These are phyloP conservation scores for Rattus rattus DNA, from an alignment of 2,113 vertebrate genomes.

Conservation along the genomic window DNA sequence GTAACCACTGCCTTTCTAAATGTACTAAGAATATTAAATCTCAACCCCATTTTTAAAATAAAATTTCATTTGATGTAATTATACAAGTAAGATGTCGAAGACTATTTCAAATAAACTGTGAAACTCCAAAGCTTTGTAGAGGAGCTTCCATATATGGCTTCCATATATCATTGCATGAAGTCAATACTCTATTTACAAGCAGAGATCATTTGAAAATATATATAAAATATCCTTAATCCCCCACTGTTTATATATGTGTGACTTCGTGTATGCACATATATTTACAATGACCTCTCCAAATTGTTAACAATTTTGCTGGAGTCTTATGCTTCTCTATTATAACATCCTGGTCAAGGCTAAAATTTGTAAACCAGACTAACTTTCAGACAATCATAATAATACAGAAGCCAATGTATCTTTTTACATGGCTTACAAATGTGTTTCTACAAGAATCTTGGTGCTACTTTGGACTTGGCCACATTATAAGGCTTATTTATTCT, in stretches of 20 bases:
- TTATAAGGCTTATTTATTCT: neutral
- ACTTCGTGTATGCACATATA: neutral
- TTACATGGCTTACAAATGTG: neutral
- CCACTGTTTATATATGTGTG: neutral
- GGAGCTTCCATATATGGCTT: neutral
- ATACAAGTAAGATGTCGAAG: neutral
- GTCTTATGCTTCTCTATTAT: constrained; percentile 13
- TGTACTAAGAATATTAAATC: too few species aligned
- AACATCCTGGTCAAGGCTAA: constrained; percentile 2
- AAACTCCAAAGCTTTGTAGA: neutral
- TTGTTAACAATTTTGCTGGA: neutral
- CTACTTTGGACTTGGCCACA: neutral
- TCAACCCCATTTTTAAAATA: neutral
- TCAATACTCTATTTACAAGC: neutral
- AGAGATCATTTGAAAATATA: constrained; percentile 4
- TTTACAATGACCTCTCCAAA: neutral
- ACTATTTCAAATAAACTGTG: neutral
- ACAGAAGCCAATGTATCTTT: neutral
- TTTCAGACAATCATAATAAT: neutral
- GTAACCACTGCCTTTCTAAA: too few species aligned
- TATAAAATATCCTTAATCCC: neutral
- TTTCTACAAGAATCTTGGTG: neutral
- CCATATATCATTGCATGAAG: neutral
- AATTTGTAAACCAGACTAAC: neutral
- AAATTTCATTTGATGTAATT: constrained; percentile 14